A percentile compares a stretch with the other conserved stretches of the same genome.
phyloP scores from a whole-genome alignment of 2,888 invertebrate genomes.

The Cancer borealis region DNA sequence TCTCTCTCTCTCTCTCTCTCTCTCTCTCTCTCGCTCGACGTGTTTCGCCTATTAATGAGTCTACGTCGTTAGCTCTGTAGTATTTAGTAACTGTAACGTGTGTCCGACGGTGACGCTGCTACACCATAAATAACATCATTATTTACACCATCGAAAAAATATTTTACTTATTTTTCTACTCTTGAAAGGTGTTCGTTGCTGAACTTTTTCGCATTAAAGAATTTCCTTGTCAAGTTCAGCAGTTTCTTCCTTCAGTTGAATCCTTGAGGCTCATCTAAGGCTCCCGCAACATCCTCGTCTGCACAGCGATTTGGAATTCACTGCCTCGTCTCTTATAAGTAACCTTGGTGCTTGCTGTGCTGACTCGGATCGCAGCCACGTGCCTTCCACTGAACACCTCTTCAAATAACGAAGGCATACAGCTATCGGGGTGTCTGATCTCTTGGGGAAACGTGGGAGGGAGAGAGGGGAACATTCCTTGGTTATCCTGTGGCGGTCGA shows the following conservation, averaged over 20 bases:
- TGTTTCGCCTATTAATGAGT: background rate
- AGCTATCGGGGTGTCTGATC: background rate
- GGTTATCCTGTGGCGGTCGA: slow-evolving; percentile 10
- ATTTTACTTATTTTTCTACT: too few relatives aligned
- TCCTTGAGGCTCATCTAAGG: background rate
- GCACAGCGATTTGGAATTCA: too few relatives aligned
- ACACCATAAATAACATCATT: background rate
- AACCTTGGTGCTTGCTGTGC: slow-evolving; percentile 9
- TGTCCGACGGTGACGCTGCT: background rate
- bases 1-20: too few relatives aligned
- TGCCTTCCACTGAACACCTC: background rate
- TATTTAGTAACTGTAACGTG: background rate
- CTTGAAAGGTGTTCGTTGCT: too few relatives aligned
- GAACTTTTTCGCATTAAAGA: background rate
- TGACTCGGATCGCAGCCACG: background rate
- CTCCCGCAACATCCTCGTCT: background rate
- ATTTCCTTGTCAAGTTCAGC: background rate
- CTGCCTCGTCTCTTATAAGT: slow-evolving; percentile 7
- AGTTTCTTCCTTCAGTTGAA: background rate
- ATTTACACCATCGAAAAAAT: too few relatives aligned
- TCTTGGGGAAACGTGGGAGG: background rate
- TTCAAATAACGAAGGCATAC: slow-evolving; percentile 20
- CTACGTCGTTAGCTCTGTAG: background rate
- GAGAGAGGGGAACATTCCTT: slow-evolving; percentile 20
- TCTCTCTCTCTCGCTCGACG: background rate